Percentiles rank a stretch among this genome's conserved stretches.
These are phyloP conservation scores for Notothenia rossii DNA, from an alignment of 2,113 vertebrate genomes.

Conservation along the genomic window DNA sequence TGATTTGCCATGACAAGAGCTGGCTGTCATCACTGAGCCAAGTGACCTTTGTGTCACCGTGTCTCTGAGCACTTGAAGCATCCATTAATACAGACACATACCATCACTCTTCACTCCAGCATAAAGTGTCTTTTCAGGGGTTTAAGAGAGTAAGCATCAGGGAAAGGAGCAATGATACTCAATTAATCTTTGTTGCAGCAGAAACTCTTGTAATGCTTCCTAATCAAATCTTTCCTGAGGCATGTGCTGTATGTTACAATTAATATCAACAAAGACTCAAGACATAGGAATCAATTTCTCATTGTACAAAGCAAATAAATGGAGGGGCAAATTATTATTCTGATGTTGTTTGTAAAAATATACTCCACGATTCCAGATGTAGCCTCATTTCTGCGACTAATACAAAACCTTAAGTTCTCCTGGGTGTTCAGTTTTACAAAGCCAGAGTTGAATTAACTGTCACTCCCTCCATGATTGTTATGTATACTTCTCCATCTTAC, in stretches of 20 bases:
- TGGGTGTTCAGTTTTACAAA: slow-evolving; percentile 26
- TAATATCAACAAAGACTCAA: slow-evolving; percentile 63
- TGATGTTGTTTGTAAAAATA: slow-evolving; percentile 18
- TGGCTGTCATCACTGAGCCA: slow-evolving; percentile 89
- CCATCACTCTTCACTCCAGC: slow-evolving; percentile 88
- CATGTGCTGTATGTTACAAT: slow-evolving; percentile 50
- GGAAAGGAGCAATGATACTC: slow-evolving; percentile 80
- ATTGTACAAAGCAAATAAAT: slow-evolving; percentile 38
- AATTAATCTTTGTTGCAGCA: slow-evolving; percentile 70
- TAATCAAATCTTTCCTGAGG: slow-evolving; percentile 63
- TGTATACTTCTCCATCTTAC: neutral
- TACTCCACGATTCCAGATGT: slow-evolving; percentile 11
- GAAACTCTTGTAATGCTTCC: slow-evolving; percentile 52
- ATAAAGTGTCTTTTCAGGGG: slow-evolving; percentile 80
- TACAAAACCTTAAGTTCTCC: slow-evolving; percentile 3
- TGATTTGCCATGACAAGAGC: slow-evolving; percentile 92
- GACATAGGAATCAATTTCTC: slow-evolving; percentile 58
- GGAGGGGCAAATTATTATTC: slow-evolving; percentile 22
- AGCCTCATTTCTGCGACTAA: neutral
- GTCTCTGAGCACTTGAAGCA: slow-evolving; percentile 87
- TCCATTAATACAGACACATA: slow-evolving; percentile 87
- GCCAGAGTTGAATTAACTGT: slow-evolving; percentile 12
- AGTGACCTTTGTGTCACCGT: slow-evolving; percentile 91
- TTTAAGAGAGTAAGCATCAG: slow-evolving; percentile 78
- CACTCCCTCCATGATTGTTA: neutral